These are phyloP conservation scores for Sisyra terminalis DNA, from an alignment of 2,888 invertebrate species.

Conservation along the genomic window DNA sequence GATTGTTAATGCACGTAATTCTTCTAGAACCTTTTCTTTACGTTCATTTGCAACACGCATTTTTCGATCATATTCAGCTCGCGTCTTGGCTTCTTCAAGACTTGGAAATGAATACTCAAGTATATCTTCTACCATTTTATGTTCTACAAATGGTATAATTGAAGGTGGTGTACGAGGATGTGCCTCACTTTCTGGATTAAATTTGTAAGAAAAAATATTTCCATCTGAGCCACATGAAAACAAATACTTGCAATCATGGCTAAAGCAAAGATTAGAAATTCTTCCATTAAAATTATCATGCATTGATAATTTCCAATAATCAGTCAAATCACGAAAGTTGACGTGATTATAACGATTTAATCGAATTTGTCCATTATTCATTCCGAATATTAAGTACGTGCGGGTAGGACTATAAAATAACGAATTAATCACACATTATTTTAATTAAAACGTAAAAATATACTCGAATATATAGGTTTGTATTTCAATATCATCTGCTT, in stretches of 20 bases:
- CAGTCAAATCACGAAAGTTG: slow-evolving; percentile 35
- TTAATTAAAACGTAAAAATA: slow-evolving; percentile 13
- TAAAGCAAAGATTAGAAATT: slow-evolving; percentile 45
- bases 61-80: slow-evolving; percentile 45
- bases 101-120: slow-evolving; percentile 26
- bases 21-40: slow-evolving; percentile 38
- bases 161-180: slow-evolving; percentile 16
- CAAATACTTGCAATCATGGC: slow-evolving; percentile 37
- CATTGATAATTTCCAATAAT: slow-evolving; percentile 55
- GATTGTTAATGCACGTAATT: slow-evolving; percentile 35
- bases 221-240: slow-evolving; percentile 55
- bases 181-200: slow-evolving; percentile 29
- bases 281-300: slow-evolving; percentile 57
- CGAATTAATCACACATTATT: not conserved
- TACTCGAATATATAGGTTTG: slow-evolving; percentile 34
- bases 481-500: slow-evolving; percentile 39
- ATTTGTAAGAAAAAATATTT: slow-evolving; percentile 54
- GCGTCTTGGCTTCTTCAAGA: slow-evolving; percentile 52
- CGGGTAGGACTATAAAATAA: slow-evolving; percentile 24
- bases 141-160: slow-evolving; percentile 11
- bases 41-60: slow-evolving; percentile 43
- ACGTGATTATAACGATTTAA: slow-evolving; percentile 31
- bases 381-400: slow-evolving; percentile 38
- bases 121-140: slow-evolving; percentile 20
- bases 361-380: slow-evolving; percentile 41